Conservation (phyloP, 2,888 invertebrate species). For the Myopa testacea region DNA sequence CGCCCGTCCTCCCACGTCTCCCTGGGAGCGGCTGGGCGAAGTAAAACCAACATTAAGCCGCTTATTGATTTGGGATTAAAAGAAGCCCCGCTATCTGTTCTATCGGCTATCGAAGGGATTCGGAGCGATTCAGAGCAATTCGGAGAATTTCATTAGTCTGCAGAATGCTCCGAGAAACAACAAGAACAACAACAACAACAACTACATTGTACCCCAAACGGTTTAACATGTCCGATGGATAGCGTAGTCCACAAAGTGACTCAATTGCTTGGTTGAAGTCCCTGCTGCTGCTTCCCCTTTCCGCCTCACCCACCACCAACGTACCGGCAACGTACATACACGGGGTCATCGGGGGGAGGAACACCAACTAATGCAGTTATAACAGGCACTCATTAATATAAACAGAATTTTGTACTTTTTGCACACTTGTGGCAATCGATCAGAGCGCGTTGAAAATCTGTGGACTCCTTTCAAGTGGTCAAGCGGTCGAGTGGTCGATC, state of each 20-base stretch:
- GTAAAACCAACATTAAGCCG: slow-evolving; percentile 28
- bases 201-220: slow-evolving; percentile 8
- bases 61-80: slow-evolving; percentile 33
- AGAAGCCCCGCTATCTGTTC: slow-evolving; percentile 11
- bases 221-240: slow-evolving; percentile 7
- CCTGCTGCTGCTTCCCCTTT: background rate
- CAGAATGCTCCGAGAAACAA: background rate
- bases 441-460: slow-evolving; percentile 4
- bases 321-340: too few species aligned
- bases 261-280: slow-evolving; percentile 7
- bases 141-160: slow-evolving; percentile 20
- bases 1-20: background rate
- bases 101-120: background rate
- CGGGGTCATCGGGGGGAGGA: background rate
- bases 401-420: background rate
- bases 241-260: slow-evolving; percentile 5
- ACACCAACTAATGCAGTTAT: slow-evolving; percentile 11
- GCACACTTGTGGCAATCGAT: background rate
- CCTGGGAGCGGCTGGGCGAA: background rate
- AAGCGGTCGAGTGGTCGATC: background rate
- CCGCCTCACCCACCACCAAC: background rate
- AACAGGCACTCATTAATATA: background rate
- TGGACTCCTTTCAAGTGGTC: background rate
- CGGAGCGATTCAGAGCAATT: background rate
- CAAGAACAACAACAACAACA: background rate